Percentiles rank a stretch among this genome's conserved stretches.
These are phyloP conservation scores for Notarius lentiginosus DNA, from an alignment of 2,113 vertebrate species.

Conservation along the genomic window DNA sequence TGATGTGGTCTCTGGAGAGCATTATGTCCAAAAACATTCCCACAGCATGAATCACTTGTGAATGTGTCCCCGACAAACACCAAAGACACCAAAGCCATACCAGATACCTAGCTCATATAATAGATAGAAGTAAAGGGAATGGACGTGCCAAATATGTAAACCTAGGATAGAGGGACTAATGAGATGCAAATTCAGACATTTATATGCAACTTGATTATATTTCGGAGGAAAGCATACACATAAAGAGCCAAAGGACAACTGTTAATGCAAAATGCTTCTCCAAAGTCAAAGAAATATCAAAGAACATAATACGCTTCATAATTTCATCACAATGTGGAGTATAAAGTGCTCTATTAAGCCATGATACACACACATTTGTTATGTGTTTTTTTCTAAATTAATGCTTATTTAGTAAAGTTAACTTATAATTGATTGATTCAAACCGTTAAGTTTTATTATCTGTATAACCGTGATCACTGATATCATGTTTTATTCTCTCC, in stretches of 20 bases:
- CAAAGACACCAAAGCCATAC: constrained; percentile 12
- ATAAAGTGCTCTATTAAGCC: neutral
- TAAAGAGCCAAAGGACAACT: neutral
- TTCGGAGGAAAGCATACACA: neutral
- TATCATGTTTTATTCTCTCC: too few species aligned
- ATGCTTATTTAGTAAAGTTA: neutral
- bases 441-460: neutral
- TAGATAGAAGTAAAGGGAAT: neutral
- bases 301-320: neutral
- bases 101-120: neutral
- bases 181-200: constrained; percentile 10
- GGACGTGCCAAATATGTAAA: neutral
- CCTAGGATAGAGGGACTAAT: neutral
- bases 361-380: neutral
- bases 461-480: neutral
- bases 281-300: neutral
- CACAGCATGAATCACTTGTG: constrained; percentile 14
- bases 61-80: constrained; percentile 19
- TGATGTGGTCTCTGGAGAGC: neutral
- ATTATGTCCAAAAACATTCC: constrained; percentile 13
- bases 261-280: neutral
- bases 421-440: neutral
- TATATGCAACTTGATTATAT: neutral
- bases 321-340: too few species aligned
- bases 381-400: neutral